These are phyloP conservation scores for Sphaerodactylus townsendi DNA, from an alignment of 2,113 vertebrate genomes.

Conservation along the genomic window DNA sequence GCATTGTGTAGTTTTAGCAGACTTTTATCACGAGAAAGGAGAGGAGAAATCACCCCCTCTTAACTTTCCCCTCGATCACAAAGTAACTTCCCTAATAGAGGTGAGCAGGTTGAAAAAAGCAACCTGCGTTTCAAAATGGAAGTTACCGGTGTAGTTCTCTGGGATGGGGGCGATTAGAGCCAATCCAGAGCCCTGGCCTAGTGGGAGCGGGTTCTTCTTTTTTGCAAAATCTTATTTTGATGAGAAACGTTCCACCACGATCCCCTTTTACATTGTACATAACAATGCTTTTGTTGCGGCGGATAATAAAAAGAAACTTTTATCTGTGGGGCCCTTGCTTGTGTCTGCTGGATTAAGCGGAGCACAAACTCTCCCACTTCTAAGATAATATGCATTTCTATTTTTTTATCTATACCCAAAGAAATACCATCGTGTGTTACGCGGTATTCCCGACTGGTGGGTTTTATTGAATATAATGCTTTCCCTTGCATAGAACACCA, in stretches of 20 bases:
- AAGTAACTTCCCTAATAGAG: background rate
- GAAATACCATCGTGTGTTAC: conserved; percentile 74
- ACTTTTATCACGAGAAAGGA: background rate
- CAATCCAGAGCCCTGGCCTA: background rate
- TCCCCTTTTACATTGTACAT: background rate
- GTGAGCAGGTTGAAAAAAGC: background rate
- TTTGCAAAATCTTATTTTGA: background rate
- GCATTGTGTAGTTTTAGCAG: background rate
- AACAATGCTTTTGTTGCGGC: background rate
- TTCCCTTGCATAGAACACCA: conserved; percentile 79
- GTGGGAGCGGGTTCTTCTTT: background rate
- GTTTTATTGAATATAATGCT: conserved; percentile 81
- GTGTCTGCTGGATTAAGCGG: background rate
- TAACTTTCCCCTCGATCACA: background rate
- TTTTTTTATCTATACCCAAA: conserved; percentile 84
- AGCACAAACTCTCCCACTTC: conserved; percentile 17
- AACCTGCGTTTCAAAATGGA: background rate
- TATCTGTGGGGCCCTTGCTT: background rate
- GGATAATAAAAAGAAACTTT: background rate
- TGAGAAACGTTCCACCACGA: background rate
- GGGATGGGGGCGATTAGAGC: background rate
- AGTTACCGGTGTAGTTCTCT: background rate
- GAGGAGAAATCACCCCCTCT: background rate
- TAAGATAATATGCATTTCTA: conserved; percentile 52
- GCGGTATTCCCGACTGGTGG: conserved; percentile 77